These are phyloP conservation scores for Aporrectodea caliginosa DNA, from an alignment of 1,140 invertebrate genomes.

Conservation along the genomic window DNA sequence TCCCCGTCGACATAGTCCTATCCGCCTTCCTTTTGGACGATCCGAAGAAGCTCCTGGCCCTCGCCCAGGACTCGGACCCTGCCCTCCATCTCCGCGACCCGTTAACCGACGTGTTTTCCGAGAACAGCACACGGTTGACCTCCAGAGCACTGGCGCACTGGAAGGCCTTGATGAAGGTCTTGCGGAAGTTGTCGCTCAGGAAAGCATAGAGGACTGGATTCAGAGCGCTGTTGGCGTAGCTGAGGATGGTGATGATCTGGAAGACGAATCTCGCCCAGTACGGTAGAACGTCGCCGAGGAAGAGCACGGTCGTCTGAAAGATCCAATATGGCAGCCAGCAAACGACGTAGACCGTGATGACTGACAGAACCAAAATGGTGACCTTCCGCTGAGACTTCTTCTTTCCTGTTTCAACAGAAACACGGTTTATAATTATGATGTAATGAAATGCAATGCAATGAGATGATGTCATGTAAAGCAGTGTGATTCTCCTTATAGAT, in stretches of 20 bases:
- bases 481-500: too few species aligned
- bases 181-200: constrained; percentile 72
- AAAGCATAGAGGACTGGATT: constrained; percentile 77
- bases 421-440: too few species aligned
- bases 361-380: constrained; percentile 88
- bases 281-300: constrained; percentile 69
- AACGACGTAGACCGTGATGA: constrained; percentile 90
- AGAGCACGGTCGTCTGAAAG: constrained; percentile 60
- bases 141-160: constrained; percentile 42
- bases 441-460: too few species aligned
- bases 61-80: background rate
- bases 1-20: background rate
- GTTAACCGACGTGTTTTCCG: background rate
- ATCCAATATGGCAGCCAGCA: constrained; percentile 98
- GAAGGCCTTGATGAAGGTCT: constrained; percentile 72
- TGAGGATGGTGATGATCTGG: constrained; percentile 46
- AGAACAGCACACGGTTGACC: background rate
- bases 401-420: too few species aligned
- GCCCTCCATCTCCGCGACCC: background rate
- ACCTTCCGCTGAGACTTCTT: constrained; percentile 87
- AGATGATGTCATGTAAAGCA: too few species aligned
- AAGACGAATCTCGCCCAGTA: constrained; percentile 36
- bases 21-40: background rate
- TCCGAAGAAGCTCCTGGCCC: background rate
- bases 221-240: constrained; percentile 63